These are phyloP conservation scores for Aphelenchoides bicaudatus DNA, from an alignment of 2,888 invertebrate species.

Conservation along the genomic window DNA sequence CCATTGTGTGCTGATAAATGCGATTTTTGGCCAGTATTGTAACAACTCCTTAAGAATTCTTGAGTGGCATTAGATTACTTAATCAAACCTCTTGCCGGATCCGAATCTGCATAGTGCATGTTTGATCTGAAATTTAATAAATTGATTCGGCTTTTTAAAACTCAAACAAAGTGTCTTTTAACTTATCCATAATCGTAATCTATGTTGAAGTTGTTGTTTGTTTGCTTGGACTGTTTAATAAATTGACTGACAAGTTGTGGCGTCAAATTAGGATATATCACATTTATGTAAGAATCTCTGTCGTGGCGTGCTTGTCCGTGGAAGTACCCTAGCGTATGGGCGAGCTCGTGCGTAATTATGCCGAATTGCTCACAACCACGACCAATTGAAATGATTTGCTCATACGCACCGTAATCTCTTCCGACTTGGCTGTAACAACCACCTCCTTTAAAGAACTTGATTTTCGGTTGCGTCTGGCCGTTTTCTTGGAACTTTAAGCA, in stretches of 20 bases:
- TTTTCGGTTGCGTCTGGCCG: conserved; percentile 26
- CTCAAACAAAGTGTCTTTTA: no score
- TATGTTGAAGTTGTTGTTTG: conserved; percentile 52
- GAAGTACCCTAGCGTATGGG: conserved; percentile 54
- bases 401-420: conserved; percentile 33
- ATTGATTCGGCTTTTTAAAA: no score
- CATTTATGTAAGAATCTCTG: conserved; percentile 37
- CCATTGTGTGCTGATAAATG: conserved; percentile 37
- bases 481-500: conserved; percentile 50
- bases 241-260: conserved; percentile 44
- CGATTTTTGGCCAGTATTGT: conserved; percentile 30
- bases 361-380: conserved; percentile 53
- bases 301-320: conserved; percentile 54
- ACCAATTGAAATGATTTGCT: conserved; percentile 54
- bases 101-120: conserved; percentile 20
- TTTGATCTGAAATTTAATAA: not conserved
- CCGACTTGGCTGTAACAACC: conserved; percentile 56
- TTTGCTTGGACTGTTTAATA: conserved; percentile 41
- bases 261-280: conserved; percentile 36
- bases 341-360: conserved; percentile 55
- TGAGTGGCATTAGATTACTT: conserved; percentile 4
- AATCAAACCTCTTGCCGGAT: not conserved
- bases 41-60: conserved; percentile 10
- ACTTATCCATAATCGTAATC: conserved; percentile 54
- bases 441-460: conserved; percentile 44